A percentile compares a stretch with the other conserved stretches of the same genome.
These are phyloP conservation scores for Eubucco bourcierii DNA, from an alignment of 2,113 vertebrate genomes.

Conservation along the genomic window DNA sequence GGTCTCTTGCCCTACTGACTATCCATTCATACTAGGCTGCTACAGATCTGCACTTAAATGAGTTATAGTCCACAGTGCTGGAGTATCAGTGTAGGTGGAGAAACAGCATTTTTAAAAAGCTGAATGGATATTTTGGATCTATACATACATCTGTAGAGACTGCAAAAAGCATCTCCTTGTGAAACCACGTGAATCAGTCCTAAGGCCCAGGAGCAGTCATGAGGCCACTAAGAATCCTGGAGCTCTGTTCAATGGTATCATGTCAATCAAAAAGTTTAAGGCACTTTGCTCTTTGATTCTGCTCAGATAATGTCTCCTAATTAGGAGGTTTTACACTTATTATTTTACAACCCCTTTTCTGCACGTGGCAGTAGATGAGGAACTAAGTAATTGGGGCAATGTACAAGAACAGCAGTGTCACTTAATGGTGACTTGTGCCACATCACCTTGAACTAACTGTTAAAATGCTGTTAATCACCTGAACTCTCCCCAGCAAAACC, in stretches of 20 bases:
- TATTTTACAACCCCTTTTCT: neutral
- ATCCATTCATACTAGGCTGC: neutral
- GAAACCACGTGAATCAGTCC: neutral
- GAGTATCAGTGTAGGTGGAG: neutral
- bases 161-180: neutral
- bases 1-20: neutral
- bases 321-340: neutral
- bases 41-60: neutral
- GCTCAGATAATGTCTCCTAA: neutral
- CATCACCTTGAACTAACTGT: accelerated
- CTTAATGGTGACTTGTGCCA: neutral
- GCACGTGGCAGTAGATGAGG: neutral
- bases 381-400: neutral
- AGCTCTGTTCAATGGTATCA: neutral
- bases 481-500: neutral
- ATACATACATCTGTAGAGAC: neutral
- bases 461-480: neutral
- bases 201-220: neutral
- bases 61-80: neutral
- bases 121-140: neutral
- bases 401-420: neutral
- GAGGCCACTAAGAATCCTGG: neutral
- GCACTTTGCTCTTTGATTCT: neutral
- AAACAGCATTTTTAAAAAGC: neutral
- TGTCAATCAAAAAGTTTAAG: neutral